Percentiles rank a stretch among this genome's conserved stretches.
Conservation (phyloP, 2,113 vertebrate species). For the Pantherophis guttatus region DNA sequence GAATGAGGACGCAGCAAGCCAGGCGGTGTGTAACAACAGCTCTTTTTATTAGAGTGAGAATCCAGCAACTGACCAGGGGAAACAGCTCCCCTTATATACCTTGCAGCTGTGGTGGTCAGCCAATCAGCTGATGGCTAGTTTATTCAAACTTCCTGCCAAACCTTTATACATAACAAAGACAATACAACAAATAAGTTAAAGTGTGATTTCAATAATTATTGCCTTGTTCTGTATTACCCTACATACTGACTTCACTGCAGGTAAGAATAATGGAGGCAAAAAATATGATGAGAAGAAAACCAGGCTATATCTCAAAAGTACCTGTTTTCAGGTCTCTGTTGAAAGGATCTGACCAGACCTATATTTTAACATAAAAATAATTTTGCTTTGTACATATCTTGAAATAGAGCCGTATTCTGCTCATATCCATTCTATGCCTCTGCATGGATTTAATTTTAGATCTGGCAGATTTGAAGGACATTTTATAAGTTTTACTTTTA, state of each 20-base stretch:
- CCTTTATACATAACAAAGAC: not conserved
- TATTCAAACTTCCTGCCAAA: too few relatives aligned
- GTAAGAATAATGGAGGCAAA: not conserved
- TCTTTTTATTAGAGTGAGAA: too few relatives aligned
- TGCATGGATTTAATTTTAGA: constrained; percentile 24
- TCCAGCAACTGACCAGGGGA: too few relatives aligned
- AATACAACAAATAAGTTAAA: not conserved
- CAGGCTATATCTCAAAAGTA: not conserved
- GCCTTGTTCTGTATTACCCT: not conserved
- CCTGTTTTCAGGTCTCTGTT: not conserved
- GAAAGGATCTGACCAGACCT: not conserved
- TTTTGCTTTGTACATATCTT: not conserved
- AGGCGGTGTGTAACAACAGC: too few relatives aligned
- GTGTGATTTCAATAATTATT: not conserved
- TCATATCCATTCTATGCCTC: not conserved
- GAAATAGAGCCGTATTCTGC: not conserved
- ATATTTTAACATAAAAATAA: not conserved
- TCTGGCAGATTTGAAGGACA: constrained; percentile 21
- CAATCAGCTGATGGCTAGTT: too few relatives aligned
- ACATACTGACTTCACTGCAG: not conserved
- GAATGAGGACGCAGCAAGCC: too few relatives aligned
- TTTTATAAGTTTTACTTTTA: constrained; percentile 32
- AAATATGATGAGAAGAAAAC: not conserved
- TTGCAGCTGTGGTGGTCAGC: too few relatives aligned
- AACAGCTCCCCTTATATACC: too few relatives aligned